Percentiles rank a stretch among this genome's conserved stretches.
Evolutionary conservation across 2,888 invertebrate genomes (phyloP).

Genomic region (Argyra leucocephala): DNA sequence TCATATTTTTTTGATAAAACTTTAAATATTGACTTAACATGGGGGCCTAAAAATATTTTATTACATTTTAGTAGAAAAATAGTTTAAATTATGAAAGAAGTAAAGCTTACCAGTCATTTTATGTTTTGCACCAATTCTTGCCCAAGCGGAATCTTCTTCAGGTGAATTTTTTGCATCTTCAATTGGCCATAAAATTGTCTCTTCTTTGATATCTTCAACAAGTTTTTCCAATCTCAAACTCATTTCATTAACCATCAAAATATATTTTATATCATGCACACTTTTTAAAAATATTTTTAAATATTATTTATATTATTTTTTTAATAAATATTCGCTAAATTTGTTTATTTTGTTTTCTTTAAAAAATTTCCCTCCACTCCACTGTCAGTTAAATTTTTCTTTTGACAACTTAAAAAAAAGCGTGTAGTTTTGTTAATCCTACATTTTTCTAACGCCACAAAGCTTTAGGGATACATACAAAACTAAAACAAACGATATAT

Average conservation of each 20-base stretch:
- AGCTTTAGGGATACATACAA: too few relatives aligned
- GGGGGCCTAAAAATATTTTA: constrained; percentile 30
- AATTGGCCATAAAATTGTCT: constrained; percentile 35
- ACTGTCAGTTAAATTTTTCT: constrained; percentile 3
- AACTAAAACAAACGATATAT: too few relatives aligned
- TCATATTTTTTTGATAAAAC: constrained; percentile 41
- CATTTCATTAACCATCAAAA: constrained; percentile 28
- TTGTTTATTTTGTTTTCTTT: not conserved
- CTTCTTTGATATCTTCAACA: constrained; percentile 37
- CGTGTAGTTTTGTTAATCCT: not conserved
- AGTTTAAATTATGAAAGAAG: not conserved
- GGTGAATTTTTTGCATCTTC: constrained; percentile 16
- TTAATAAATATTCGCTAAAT: not conserved
- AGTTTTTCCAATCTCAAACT: constrained; percentile 40
- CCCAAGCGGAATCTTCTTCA: constrained; percentile 39
- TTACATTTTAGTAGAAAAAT: not conserved
- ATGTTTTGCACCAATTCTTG: constrained; percentile 37
- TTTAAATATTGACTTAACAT: constrained; percentile 40
- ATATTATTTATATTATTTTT: not conserved
- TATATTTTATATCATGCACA: not conserved
- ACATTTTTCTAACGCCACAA: too few relatives aligned
- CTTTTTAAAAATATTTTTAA: not conserved
- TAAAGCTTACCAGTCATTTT: constrained; percentile 36
- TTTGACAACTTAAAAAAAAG: not conserved
- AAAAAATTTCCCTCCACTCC: not conserved